Evolutionary conservation across 2,888 invertebrate genomes (phyloP).

Genomic region (Synanthedon vespiformis): DNA sequence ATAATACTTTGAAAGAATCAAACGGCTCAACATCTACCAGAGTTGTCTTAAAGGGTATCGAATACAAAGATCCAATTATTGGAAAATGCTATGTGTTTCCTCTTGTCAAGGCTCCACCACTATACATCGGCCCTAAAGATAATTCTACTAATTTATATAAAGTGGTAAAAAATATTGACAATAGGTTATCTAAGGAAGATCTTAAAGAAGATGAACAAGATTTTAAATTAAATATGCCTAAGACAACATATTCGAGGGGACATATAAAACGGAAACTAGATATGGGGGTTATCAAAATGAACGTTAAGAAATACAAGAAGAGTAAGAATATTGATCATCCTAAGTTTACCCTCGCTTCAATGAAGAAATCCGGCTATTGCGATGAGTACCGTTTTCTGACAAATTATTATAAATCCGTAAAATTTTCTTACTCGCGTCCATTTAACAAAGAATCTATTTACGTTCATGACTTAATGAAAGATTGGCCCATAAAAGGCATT

Average conservation of each 20-base stretch:
- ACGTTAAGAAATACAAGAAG: conserved; percentile 41
- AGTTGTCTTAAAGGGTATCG: conserved; percentile 30
- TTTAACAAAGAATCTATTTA: conserved; percentile 49
- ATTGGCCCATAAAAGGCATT: conserved; percentile 38
- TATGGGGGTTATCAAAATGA: conserved; percentile 20
- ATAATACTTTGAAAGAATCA: too few relatives aligned
- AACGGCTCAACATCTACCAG: conserved; percentile 6
- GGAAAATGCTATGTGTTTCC: conserved; percentile 37
- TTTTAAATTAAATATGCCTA: conserved; percentile 28
- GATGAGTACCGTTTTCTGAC: conserved; percentile 40
- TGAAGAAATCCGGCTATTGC: conserved; percentile 26
- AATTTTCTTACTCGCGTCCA: conserved; percentile 48
- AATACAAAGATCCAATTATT: conserved; percentile 30
- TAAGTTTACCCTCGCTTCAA: conserved; percentile 24
- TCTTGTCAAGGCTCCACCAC: conserved; percentile 10
- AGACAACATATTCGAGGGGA: conserved; percentile 30
- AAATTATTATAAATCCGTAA: conserved; percentile 43
- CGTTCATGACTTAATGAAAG: conserved; percentile 23
- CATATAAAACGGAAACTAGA: conserved; percentile 40
- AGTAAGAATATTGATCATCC: conserved; percentile 50
- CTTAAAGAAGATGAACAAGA: conserved; percentile 13
- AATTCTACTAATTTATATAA: background rate
- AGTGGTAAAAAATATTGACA: conserved; percentile 4
- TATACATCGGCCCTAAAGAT: background rate
- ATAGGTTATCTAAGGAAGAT: conserved; percentile 3